Conservation (phyloP, 2,888 invertebrate species). For the Phaedon cochleariae region DNA sequence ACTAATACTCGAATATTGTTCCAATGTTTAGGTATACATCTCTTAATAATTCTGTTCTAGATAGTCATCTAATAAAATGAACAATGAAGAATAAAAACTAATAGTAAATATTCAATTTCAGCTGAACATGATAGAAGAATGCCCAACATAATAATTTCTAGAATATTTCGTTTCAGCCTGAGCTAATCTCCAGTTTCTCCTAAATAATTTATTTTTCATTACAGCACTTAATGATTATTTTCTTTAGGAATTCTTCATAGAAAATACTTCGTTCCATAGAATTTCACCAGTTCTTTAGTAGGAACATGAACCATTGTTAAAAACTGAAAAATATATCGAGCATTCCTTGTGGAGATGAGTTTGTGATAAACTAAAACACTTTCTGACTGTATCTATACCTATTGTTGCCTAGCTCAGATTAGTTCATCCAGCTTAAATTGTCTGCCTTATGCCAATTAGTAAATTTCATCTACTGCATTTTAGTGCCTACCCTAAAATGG, state of each 20-base stretch:
- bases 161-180: conserved; percentile 12
- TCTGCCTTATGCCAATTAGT: too few relatives aligned
- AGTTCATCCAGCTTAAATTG: too few relatives aligned
- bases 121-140: conserved; percentile 43
- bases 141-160: conserved; percentile 19
- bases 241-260: conserved; percentile 45
- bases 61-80: conserved; percentile 19
- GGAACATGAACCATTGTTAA: neutral
- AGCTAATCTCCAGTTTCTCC: conserved; percentile 52
- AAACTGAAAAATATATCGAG: too few relatives aligned
- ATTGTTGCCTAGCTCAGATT: too few relatives aligned
- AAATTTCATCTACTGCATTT: too few relatives aligned
- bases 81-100: conserved; percentile 20
- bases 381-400: too few relatives aligned
- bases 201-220: conserved; percentile 50
- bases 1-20: conserved; percentile 16
- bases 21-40: conserved; percentile 19
- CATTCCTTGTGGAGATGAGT: too few relatives aligned
- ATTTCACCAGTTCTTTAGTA: neutral
- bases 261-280: conserved; percentile 5
- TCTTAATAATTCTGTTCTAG: conserved; percentile 43
- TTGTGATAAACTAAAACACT: too few relatives aligned
- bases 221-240: conserved; percentile 50
- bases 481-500: too few relatives aligned
- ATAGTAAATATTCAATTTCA: conserved; percentile 51